Evolutionary conservation across 2,797 vertebrate species (phyloP), one percentile per base, ranked within the genome.

Genomic region (Taeniopygia guttata): DNA sequence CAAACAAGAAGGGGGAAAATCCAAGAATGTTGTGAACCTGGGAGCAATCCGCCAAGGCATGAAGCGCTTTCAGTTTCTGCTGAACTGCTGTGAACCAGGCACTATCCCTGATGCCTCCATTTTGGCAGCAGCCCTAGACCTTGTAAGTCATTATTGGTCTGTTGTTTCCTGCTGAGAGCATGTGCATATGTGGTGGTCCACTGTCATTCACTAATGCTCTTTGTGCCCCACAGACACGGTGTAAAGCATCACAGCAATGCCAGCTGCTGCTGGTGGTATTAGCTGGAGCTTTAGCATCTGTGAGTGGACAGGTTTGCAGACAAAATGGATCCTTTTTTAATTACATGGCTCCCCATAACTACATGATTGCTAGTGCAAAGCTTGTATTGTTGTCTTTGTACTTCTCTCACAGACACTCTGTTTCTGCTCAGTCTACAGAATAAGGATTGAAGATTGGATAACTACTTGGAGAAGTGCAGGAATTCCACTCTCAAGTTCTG

Each of bases 81-180:
- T 99, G 66, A 99, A 99, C 97, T 99, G 99, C 98, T 99, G 99
- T 64, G 99, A 99, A 75, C 99, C 99, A 1, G 99, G 99, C 62
- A 99, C 99, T 51, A 99, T 99, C 78, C 99, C 99, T 0, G 99
- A 99, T 63, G 99, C 99, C 36, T 99, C 99, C 64, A 99, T 99
- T 96, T 94, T 99, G 38, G 99, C 99, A 21, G 99, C 99, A 7
- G 99, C 99, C 64, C 97, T 99, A 51, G 99, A 99, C 95, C 98
- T 99, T 96, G 99, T 99, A 96, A 97, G 98, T 97, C 29, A 3
- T 46, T 64, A 0, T 16, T 67, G 82, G 16, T 70, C 27, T 77
- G 7, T 78, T 90, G 81, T 76, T 66, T 60, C 51, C 85, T 86
- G 54, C 74, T 69, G 80, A 56, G 40, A 93, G 46, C 76, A 59